phyloP scores from a whole-genome alignment of 2,888 invertebrate species.

The Trachelus troglodyta region DNA sequence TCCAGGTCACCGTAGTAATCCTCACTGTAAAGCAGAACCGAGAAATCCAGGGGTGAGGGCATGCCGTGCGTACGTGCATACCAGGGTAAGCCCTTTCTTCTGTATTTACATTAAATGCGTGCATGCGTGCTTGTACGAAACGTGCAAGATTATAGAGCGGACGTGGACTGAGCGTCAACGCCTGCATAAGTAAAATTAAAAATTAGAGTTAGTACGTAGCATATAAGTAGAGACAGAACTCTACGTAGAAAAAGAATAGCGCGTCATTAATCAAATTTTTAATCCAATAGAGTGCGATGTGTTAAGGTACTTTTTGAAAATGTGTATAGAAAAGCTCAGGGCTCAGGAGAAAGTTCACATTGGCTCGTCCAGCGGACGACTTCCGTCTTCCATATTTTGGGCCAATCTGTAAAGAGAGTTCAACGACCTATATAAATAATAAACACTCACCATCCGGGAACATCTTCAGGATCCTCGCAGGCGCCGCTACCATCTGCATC shows the following conservation, averaged over 20 bases:
- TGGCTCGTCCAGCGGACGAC: neutral
- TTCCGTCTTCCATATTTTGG: neutral
- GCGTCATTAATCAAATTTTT: neutral
- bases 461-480: conserved; percentile 95
- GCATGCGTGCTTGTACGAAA: neutral
- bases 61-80: conserved; percentile 25
- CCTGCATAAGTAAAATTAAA: neutral
- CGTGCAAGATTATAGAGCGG: neutral
- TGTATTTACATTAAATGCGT: neutral
- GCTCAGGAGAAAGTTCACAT: neutral
- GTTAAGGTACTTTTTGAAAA: neutral
- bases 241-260: neutral
- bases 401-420: neutral
- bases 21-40: conserved; percentile 80
- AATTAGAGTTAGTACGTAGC: neutral
- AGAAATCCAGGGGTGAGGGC: conserved; percentile 52
- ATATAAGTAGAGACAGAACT: neutral
- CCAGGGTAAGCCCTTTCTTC: neutral
- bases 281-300: neutral
- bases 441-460: conserved; percentile 90
- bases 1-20: conserved; percentile 97
- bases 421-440: conserved; percentile 22
- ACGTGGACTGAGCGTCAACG: neutral
- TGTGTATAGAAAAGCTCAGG: neutral
- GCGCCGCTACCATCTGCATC: conserved; percentile 90